Conservation (phyloP, 2,113 vertebrate species). For the Odontophorus gujanensis region DNA sequence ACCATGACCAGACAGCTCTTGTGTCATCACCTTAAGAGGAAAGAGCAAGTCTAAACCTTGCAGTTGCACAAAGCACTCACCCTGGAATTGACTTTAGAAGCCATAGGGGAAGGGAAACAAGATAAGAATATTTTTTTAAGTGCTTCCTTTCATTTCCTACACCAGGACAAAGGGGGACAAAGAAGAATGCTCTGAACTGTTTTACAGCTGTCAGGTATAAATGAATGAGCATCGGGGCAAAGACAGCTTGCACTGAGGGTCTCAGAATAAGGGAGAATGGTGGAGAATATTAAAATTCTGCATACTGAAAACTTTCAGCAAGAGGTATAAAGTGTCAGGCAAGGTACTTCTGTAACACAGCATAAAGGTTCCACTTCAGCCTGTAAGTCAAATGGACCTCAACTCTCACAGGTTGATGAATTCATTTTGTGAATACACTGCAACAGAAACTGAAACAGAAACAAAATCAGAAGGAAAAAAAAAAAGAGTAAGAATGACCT, state of each 20-base stretch:
- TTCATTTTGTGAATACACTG: not conserved
- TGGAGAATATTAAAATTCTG: not conserved
- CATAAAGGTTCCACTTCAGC: not conserved
- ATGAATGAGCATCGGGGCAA: not conserved
- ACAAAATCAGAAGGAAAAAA: not conserved
- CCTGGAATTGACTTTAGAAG: not conserved
- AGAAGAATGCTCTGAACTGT: not conserved
- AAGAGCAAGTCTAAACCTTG: not conserved
- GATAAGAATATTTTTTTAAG: not conserved
- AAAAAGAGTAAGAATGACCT: not conserved
- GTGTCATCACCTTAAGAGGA: not conserved
- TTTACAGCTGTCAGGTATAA: not conserved
- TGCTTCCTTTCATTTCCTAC: not conserved
- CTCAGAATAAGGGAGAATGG: not conserved
- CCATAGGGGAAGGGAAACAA: not conserved
- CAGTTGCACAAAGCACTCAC: not conserved
- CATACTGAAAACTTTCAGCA: not conserved
- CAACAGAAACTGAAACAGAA: not conserved
- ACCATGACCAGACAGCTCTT: not conserved
- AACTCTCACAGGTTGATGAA: not conserved
- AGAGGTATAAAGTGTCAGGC: not conserved
- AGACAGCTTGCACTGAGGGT: not conserved
- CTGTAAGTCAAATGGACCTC: not conserved
- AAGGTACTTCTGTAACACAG: not conserved
- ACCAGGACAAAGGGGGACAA: not conserved